Percentiles rank a stretch among this genome's conserved stretches.
phyloP scores from a whole-genome alignment of 1,140 invertebrate genomes.

The Homalodisca vitripennis region DNA sequence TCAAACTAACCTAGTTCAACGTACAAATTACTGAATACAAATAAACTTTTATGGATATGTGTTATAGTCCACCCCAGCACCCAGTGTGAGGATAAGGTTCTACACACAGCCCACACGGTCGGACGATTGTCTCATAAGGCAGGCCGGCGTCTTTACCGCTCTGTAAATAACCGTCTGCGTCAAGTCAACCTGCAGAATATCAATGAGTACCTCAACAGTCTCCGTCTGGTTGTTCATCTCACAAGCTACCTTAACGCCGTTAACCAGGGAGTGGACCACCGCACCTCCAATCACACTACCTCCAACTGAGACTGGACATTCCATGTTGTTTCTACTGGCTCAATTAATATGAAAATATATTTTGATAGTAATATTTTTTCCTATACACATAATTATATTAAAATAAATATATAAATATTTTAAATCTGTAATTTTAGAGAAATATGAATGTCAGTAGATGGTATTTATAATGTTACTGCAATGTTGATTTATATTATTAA shows the following conservation, averaged over 20 bases:
- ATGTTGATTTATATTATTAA: too few relatives aligned
- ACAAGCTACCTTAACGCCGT: slow-evolving; percentile 29
- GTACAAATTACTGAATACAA: too few relatives aligned
- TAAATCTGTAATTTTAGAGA: too few relatives aligned
- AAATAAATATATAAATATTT: too few relatives aligned
- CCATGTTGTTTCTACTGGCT: too few relatives aligned
- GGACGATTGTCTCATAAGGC: slow-evolving; percentile 67
- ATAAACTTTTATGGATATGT: too few relatives aligned
- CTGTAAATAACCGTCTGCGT: slow-evolving; percentile 20
- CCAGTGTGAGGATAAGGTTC: slow-evolving; percentile 60
- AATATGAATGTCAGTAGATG: too few relatives aligned
- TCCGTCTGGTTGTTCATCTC: slow-evolving; percentile 25
- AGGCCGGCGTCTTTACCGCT: slow-evolving; percentile 62
- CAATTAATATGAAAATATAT: too few relatives aligned
- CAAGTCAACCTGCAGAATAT: slow-evolving; percentile 29
- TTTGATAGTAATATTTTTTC: too few relatives aligned
- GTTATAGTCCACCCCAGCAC: slow-evolving; percentile 55
- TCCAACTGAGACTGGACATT: background rate
- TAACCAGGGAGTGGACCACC: slow-evolving; percentile 13
- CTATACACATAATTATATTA: too few relatives aligned
- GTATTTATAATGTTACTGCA: too few relatives aligned
- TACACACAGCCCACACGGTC: slow-evolving; percentile 68
- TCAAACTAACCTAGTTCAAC: too few relatives aligned
- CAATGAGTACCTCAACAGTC: slow-evolving; percentile 26
- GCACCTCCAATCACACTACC: background rate